Conservation (phyloP, 2,797 vertebrate species). For the Bradypus variegatus region DNA sequence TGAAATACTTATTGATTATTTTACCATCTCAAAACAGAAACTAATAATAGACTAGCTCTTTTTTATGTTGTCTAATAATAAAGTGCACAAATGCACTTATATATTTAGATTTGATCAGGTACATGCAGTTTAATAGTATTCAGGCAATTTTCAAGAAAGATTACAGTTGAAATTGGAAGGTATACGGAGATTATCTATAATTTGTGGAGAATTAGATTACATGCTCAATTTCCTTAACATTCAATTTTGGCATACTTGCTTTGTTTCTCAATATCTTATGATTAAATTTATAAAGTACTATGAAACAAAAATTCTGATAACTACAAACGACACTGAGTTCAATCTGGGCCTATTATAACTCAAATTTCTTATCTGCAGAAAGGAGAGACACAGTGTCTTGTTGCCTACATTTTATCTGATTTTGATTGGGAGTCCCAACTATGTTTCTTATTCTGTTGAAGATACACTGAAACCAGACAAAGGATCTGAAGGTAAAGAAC, state of each 20-base stretch:
- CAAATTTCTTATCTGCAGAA: slow-evolving; percentile 50
- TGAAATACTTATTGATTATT: background rate
- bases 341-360: slow-evolving; percentile 35
- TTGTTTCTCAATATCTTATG: slow-evolving; percentile 36
- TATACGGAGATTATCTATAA: background rate
- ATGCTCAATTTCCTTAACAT: slow-evolving; percentile 10
- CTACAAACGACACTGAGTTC: background rate
- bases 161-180: background rate
- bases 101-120: slow-evolving; percentile 16
- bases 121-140: background rate
- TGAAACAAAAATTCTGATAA: background rate
- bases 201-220: background rate
- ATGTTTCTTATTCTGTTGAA: slow-evolving; percentile 58
- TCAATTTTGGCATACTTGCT: slow-evolving; percentile 26
- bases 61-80: background rate
- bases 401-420: slow-evolving; percentile 54
- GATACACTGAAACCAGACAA: slow-evolving; percentile 64
- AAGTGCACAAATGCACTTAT: background rate
- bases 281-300: slow-evolving; percentile 33
- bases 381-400: slow-evolving; percentile 47
- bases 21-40: background rate
- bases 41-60: background rate
- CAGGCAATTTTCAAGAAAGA: slow-evolving; percentile 2
- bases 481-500: slow-evolving; percentile 61
- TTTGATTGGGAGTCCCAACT: slow-evolving; percentile 62